These are phyloP conservation scores for Buceros bicornis DNA, from an alignment of 2,797 vertebrate species.

Conservation along the genomic window DNA sequence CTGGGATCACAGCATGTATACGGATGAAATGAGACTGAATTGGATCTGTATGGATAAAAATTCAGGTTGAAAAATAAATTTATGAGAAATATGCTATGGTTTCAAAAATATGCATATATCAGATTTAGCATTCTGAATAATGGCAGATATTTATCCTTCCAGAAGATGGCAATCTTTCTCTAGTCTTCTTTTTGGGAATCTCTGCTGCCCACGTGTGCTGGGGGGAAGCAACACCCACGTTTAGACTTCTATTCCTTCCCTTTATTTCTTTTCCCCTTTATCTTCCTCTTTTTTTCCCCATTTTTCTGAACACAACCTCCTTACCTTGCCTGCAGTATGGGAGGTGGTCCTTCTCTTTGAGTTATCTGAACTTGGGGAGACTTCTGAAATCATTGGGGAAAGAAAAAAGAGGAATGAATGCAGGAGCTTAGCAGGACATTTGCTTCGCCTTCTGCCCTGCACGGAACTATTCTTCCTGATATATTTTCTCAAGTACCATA, in stretches of 20 bases:
- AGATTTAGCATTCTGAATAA: neutral
- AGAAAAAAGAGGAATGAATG: neutral
- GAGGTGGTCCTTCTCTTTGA: neutral
- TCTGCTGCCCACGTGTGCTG: neutral
- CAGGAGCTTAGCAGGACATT: neutral
- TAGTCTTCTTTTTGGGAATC: neutral
- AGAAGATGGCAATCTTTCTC: constrained; percentile 74
- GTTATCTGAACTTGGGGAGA: neutral
- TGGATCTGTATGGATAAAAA: neutral
- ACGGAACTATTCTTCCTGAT: neutral
- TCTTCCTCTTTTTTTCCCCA: neutral
- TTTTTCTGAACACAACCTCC: neutral
- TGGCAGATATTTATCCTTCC: constrained; percentile 54
- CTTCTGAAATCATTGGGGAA: neutral
- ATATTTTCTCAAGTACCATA: neutral
- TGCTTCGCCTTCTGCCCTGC: neutral
- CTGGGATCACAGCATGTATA: neutral
- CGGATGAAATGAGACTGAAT: neutral
- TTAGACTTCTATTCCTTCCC: neutral
- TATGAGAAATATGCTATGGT: neutral
- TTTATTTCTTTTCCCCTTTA: neutral
- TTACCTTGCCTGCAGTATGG: neutral
- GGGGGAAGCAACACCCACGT: neutral
- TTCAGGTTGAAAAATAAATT: neutral
- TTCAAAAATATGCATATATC: neutral